A percentile compares a stretch with the other conserved stretches of the same genome.
These are phyloP conservation scores for Syrmaticus mikado DNA, from an alignment of 2,113 vertebrate genomes.

Conservation along the genomic window DNA sequence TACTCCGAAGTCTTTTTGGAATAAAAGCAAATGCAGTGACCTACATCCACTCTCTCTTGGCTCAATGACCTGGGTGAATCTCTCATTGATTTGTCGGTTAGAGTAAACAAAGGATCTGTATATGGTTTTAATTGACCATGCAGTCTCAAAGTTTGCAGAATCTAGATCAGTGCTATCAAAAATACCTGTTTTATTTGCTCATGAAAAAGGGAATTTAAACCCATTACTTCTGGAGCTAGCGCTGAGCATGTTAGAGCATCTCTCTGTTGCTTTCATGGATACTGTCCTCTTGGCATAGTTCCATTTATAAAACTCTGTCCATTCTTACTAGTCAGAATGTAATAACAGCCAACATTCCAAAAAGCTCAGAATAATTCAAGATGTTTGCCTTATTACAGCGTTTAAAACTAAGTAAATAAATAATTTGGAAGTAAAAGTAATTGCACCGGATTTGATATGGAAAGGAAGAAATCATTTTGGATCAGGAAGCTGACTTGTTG, in stretches of 20 bases:
- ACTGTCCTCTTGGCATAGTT: neutral
- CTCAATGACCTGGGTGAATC: conserved; percentile 54
- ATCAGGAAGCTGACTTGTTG: rapidly evolving
- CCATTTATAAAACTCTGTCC: rapidly evolving
- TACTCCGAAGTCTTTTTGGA: neutral
- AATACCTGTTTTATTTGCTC: neutral
- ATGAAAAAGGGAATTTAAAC: neutral
- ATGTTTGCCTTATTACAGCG: neutral
- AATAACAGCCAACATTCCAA: rapidly evolving
- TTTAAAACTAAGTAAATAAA: neutral
- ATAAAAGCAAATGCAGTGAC: neutral
- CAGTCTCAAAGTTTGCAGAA: neutral
- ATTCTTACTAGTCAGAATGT: neutral
- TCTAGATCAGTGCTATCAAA: neutral
- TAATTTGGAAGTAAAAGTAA: neutral
- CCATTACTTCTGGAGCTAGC: neutral
- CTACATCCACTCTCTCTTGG: conserved; percentile 38
- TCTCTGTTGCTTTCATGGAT: neutral
- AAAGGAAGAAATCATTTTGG: neutral
- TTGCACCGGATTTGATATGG: neutral
- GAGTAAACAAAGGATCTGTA: conserved; percentile 48
- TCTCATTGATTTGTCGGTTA: conserved; percentile 41
- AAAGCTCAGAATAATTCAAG: neutral
- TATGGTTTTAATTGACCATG: neutral
- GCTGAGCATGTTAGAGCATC: neutral